These are phyloP conservation scores for Rhabdomys dilectus DNA, from an alignment of 2,113 vertebrate genomes.

Conservation along the genomic window DNA sequence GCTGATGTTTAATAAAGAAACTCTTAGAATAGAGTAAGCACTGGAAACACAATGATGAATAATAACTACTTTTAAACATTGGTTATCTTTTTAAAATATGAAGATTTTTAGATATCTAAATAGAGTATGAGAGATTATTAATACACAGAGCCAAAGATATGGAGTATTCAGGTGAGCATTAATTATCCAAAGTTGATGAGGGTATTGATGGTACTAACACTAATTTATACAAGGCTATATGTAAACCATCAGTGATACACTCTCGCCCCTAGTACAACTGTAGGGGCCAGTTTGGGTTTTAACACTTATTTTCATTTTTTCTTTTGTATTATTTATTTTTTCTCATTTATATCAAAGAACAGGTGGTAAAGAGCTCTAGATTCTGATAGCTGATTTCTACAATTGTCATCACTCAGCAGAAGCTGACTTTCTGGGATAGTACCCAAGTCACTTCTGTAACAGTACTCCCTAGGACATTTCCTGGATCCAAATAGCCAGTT, in stretches of 20 bases:
- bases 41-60: background rate
- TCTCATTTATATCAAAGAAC: background rate
- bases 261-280: background rate
- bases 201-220: background rate
- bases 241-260: background rate
- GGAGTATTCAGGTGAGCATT: background rate
- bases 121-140: background rate
- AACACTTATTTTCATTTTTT: slow-evolving; percentile 10
- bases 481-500: background rate
- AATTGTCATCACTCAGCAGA: background rate
- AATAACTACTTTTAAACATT: background rate
- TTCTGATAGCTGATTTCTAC: slow-evolving; percentile 36
- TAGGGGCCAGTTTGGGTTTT: background rate
- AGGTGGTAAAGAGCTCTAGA: background rate
- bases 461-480: background rate
- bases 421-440: background rate
- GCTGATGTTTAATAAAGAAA: background rate
- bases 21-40: background rate
- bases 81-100: background rate
- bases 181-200: background rate
- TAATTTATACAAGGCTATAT: background rate
- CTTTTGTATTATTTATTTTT: background rate
- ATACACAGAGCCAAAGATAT: background rate
- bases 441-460: background rate
- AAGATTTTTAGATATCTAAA: background rate